Evolutionary conservation across 2,888 invertebrate genomes (phyloP), one percentile per base, ranked within the genome.

Genomic region (Pristionchus exspectatus): DNA sequence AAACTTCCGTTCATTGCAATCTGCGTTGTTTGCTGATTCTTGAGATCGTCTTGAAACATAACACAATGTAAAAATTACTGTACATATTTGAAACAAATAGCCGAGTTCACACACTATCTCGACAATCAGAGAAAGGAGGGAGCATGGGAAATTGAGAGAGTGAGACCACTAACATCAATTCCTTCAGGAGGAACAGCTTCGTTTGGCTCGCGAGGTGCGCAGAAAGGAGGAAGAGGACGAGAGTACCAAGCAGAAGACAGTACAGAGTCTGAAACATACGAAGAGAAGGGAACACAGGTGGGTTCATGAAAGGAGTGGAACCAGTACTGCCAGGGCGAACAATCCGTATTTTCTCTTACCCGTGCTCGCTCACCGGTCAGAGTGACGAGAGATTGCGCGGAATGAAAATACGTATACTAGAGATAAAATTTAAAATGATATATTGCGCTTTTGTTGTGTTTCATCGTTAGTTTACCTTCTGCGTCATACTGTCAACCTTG

Each of bases 111-210:
- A n/a, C n/a, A n/a, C n/a, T n/a, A n/a, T n/a, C n/a, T n/a, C n/a
- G n/a, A 38, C 5, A 5, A 38, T 3, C 38, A 38, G 38, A 38
- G 2, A n/a, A 72, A n/a, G 72, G 27, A 24, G n/a, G 4, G 83
- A 83, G 30, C 38, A 38, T 50, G 38, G 38, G 2, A 38, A 38
- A 38, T 38, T 38, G 38, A 38, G 38, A 38, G 83, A 50, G 44
- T 10, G 5, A 83, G 12, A 38, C 21, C 1, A 50, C 12, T 4
- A 24, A 54, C n/a, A 50, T 84, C 27, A 69, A n/a, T 69, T 69
- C 24, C n/a, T 69, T n/a, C 27, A 92, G 92, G 93, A 93, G 63
- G 93, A 93, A 69, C 92, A 92, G 44, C 91, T 92, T 44, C 87
- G 93, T 14, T 50, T 91, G 77, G 87, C 91, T 56, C 88, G 86